Percentiles rank a stretch among this genome's conserved stretches.
These are phyloP conservation scores for Brachionus koreanus DNA, from an alignment of 1,140 invertebrate genomes.

Conservation along the genomic window DNA sequence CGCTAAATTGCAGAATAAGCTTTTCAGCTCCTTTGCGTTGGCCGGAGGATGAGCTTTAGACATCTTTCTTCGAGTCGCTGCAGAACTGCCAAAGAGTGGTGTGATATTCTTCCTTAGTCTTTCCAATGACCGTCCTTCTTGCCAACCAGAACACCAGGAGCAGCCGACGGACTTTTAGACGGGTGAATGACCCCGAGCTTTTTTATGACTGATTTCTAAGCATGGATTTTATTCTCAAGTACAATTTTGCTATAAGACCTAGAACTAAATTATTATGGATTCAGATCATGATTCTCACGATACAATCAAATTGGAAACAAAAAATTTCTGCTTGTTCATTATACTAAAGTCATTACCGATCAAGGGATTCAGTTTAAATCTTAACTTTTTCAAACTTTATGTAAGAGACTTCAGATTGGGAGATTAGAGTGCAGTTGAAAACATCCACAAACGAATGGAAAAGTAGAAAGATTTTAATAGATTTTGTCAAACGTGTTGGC, in stretches of 20 bases:
- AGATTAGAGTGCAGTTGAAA: slow-evolving; percentile 46
- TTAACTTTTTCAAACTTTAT: background rate
- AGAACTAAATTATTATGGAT: no score
- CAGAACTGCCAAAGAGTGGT: slow-evolving; percentile 46
- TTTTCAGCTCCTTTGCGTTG: slow-evolving; percentile 6
- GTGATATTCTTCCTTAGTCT: slow-evolving; percentile 47
- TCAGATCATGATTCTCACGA: no score
- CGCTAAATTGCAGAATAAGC: slow-evolving; percentile 18
- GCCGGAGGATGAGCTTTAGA: slow-evolving; percentile 46
- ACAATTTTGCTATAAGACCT: no score
- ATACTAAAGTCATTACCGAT: background rate
- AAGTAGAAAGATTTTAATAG: slow-evolving; percentile 29
- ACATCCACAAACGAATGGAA: slow-evolving; percentile 48
- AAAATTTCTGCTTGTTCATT: no score
- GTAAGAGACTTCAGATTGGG: slow-evolving; percentile 16
- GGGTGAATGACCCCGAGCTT: no score
- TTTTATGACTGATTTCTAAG: no score
- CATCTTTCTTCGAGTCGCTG: slow-evolving; percentile 46
- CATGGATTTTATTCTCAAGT: no score
- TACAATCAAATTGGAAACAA: no score
- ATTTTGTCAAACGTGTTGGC: no score
- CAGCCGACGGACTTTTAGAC: no score
- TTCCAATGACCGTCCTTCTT: no score
- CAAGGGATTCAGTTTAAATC: background rate
- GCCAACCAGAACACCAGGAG: no score